phyloP scores from a whole-genome alignment of 2,113 vertebrate genomes.

The Tachuris rubrigastra region DNA sequence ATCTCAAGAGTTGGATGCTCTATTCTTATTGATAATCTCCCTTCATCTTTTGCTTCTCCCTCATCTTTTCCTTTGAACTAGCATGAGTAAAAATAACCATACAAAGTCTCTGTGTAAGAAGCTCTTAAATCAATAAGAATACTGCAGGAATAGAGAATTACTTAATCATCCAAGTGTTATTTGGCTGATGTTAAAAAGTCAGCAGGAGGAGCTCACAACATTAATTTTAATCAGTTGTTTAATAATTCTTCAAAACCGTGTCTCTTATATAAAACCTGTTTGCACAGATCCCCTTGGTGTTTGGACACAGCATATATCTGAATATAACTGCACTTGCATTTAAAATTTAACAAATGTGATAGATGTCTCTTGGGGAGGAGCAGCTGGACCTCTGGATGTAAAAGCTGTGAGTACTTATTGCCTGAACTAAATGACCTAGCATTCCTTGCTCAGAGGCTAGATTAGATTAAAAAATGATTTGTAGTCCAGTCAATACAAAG shows the following conservation, averaged over 20 bases:
- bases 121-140: neutral
- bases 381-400: neutral
- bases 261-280: neutral
- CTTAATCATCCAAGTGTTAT: neutral
- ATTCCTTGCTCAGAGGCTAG: slow-evolving; percentile 4
- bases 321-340: neutral
- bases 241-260: slow-evolving; percentile 6
- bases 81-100: neutral
- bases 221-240: slow-evolving; percentile 26
- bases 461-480: neutral
- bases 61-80: neutral
- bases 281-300: neutral
- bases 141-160: neutral
- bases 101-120: neutral
- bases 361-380: neutral
- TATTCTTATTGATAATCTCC: neutral
- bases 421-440: neutral
- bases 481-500: neutral
- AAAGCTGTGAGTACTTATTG: neutral
- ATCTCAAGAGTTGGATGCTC: neutral
- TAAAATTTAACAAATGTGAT: slow-evolving; percentile 7
- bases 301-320: neutral
- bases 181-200: slow-evolving; percentile 8
- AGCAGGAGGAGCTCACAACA: neutral
- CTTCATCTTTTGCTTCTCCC: neutral